A percentile compares a stretch with the other conserved stretches of the same genome.
phyloP scores from a whole-genome alignment of 2,888 invertebrate species.

The Halocaridina rubra region DNA sequence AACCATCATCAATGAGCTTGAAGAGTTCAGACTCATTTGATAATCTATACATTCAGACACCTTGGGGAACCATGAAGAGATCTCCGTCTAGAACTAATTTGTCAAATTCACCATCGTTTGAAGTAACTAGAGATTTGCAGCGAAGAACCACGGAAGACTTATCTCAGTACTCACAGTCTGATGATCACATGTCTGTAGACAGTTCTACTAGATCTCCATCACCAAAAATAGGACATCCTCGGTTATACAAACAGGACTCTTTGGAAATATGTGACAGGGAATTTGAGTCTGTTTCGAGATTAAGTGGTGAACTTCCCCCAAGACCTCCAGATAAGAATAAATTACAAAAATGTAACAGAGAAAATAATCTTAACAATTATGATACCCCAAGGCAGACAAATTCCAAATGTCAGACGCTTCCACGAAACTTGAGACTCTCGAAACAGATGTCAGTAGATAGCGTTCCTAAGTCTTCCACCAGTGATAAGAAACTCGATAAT shows the following conservation, averaged over 20 bases:
- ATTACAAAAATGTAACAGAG: neutral
- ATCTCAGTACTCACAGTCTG: neutral
- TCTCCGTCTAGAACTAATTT: constrained; percentile 47
- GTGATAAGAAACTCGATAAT: neutral
- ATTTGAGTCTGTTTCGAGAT: neutral
- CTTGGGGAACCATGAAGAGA: constrained; percentile 58
- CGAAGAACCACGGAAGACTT: neutral
- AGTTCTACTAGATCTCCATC: neutral
- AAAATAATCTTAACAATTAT: neutral
- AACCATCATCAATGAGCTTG: constrained; percentile 12
- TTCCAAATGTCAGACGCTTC: constrained; percentile 31
- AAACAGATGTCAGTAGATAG: constrained; percentile 13
- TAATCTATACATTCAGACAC: constrained; percentile 52
- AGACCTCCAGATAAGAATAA: constrained; percentile 25
- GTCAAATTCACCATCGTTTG: constrained; percentile 51
- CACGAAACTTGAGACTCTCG: constrained; percentile 21
- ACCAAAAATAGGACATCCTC: neutral
- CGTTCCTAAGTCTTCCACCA: neutral
- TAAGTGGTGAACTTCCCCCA: constrained; percentile 26
- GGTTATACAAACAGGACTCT: neutral
- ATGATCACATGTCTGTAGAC: neutral
- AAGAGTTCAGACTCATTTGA: constrained; percentile 3
- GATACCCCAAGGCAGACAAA: neutral
- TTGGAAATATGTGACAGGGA: neutral
- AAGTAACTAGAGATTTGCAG: neutral